phyloP scores from a whole-genome alignment of 1,140 invertebrate genomes.

The Cydia amplana region DNA sequence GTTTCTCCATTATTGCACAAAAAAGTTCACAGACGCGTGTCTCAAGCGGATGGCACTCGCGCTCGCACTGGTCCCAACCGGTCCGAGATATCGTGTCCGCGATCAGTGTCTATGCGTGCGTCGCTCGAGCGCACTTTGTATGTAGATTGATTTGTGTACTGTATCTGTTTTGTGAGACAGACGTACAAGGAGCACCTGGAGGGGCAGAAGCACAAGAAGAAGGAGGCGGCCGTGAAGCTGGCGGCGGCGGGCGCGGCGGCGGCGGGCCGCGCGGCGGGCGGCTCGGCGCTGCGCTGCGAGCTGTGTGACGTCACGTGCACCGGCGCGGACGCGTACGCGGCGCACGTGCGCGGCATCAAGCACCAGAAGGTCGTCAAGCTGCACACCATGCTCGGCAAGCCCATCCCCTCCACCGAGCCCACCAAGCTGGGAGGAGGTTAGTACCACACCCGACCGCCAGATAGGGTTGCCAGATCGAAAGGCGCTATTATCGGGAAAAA shows the following conservation, averaged over 20 bases:
- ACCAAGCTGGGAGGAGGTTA: conserved; percentile 84
- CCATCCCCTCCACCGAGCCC: conserved; percentile 97
- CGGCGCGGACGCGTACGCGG: conserved; percentile 97
- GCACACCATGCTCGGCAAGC: conserved; percentile 97
- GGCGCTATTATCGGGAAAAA: no score
- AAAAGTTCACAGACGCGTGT: no score
- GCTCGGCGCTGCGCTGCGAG: conserved; percentile 90
- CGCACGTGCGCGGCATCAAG: conserved; percentile 97
- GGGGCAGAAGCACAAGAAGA: conserved; percentile 99
- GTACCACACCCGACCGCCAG: background rate
- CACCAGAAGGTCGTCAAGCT: conserved; percentile 98
- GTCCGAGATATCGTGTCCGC: no score
- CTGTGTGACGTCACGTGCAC: conserved; percentile 99
- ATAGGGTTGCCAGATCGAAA: no score
- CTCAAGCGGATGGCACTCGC: no score
- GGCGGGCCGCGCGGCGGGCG: conserved; percentile 69
- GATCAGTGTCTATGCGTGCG: no score
- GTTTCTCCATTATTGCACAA: no score
- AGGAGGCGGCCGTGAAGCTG: conserved; percentile 94
- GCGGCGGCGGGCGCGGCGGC: conserved; percentile 78
- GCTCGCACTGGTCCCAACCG: no score
- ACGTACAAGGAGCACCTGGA: conserved; percentile 98
- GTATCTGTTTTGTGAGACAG: conserved; percentile 78
- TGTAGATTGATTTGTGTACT: no score
- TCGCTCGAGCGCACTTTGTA: no score